Evolutionary conservation across 2,113 vertebrate genomes (phyloP), one percentile per base, ranked within the genome.

Genomic region (Pseudorectes ferrugineus): DNA sequence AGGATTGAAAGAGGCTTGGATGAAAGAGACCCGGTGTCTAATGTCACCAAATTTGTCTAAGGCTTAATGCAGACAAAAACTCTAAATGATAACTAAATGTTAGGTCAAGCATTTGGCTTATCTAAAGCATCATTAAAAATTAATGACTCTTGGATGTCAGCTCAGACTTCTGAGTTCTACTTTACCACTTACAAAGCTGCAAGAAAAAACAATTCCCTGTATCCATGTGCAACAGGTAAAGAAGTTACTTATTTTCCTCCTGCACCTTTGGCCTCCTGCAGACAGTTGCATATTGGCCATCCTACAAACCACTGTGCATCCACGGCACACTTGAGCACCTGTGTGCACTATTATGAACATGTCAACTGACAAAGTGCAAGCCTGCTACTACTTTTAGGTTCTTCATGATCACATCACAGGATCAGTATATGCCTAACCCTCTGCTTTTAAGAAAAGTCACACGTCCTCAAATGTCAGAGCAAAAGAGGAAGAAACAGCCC

Each of bases 281-380:
- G 57, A n/a, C 35, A 74, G 48, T 3, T 43, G 10, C 20, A 22
- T 7, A 36, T 1, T 49, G 48, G 16, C 43, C 65, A 61, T 9
- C 40, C 70, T 20, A 49, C 6, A 54, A 51, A 72, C 14, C 25
- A 25, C 4, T 65, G 65, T 31, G 10, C 14, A 58, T 13, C 22
- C 61, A 15, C 0, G 1, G 79, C 59, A 66, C 35, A 18, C 35
- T 3, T 20, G 9, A 24, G 14, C 29, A 45, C 36, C 15, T 22
- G 12, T 9, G 24, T 21, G 42, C 3, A 2, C 23, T 59, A 19
- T 4, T 35, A 46, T 0, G 14, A 86, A 86, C 26, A 8, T 0
- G 8, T 17, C 49, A 83, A 17, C 12, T 22, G 42, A 54, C 48
- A 63, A 74, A 75, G 20, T 1, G 4, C 36, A 59, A 70, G 19